These are phyloP conservation scores for Pangasius sanitwongsei DNA, from an alignment of 2,797 vertebrate species.

Conservation along the genomic window DNA sequence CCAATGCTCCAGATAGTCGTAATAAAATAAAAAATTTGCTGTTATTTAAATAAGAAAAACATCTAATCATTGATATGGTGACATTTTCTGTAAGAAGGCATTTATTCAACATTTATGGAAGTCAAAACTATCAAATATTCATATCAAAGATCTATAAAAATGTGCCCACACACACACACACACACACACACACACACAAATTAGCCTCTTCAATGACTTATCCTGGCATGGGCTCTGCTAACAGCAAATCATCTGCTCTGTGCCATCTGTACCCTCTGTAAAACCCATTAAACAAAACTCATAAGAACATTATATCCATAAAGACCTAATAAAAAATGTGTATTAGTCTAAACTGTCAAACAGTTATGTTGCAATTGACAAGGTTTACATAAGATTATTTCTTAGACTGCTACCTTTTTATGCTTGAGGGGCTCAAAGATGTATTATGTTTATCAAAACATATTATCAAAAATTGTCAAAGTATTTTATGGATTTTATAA, in stretches of 20 bases:
- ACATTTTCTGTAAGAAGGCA: background rate
- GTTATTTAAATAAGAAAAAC: background rate
- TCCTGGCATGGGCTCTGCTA: conserved; percentile 8
- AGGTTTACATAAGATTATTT: background rate
- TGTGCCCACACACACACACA: background rate
- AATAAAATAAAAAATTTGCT: background rate
- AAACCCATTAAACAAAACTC: background rate
- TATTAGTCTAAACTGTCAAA: background rate
- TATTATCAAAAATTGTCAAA: background rate
- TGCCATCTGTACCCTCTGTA: background rate
- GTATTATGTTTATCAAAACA: background rate
- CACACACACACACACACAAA: background rate
- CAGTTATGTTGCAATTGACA: background rate
- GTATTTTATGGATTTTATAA: background rate
- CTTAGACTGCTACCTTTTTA: background rate
- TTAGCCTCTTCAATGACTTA: background rate
- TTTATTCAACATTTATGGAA: background rate
- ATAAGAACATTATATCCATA: background rate
- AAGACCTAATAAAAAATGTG: background rate
- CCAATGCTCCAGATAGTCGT: background rate
- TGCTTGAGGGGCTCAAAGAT: background rate
- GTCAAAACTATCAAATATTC: background rate
- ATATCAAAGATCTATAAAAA: background rate
- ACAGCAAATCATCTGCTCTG: conserved; percentile 11
- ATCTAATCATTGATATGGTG: background rate